Evolutionary conservation across 2,888 invertebrate genomes (phyloP), one percentile per base, ranked within the genome.

Genomic region (Athalia cordata): DNA sequence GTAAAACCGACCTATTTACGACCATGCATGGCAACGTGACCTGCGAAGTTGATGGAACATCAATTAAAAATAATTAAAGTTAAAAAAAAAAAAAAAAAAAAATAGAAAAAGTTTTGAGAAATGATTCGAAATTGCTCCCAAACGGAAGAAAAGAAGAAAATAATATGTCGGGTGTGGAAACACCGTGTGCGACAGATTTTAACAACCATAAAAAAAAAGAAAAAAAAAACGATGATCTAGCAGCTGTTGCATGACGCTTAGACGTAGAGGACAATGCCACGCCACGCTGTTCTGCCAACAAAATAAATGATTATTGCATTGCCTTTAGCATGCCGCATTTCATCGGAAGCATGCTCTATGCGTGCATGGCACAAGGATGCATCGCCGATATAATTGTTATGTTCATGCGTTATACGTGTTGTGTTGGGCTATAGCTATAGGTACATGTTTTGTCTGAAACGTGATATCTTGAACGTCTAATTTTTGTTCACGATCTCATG

Each of bases 401-500:
- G 29, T 8, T 62, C 29, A 50, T 75, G 29, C 64, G 55, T 61
- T 72, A 57, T 76, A 64, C 61, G 72, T 70, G 70, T 77, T 77
- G 77, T 78, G 78, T 68, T 78, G 70, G 78, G 78, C 78, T 78
- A 72, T 77, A 78, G 70, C 62, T 78, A 70, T 64, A 65, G 68
- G 78, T 74, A 64, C 66, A 77, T 67, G 66, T 77, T 57, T 70
- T 78, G 65, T 78, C 50, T 77, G 29, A 59, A 64, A 66, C 9
- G 67, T 66, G 62, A 75, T 75, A 50, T 75, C 75, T 59, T 75
- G 62, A 62, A 29, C 80, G 52, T 70, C 59, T 77, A 78, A 45
- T 78, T 75, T 15, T 47, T 65, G 9, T 62, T 47, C 13, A n/a
- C 68, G 62, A 79, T 68, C 52, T 70, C 49, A 55, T 77, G 8